These are phyloP conservation scores for Muscidifurax raptorellus DNA, from an alignment of 1,140 invertebrate species.

Conservation along the genomic window DNA sequence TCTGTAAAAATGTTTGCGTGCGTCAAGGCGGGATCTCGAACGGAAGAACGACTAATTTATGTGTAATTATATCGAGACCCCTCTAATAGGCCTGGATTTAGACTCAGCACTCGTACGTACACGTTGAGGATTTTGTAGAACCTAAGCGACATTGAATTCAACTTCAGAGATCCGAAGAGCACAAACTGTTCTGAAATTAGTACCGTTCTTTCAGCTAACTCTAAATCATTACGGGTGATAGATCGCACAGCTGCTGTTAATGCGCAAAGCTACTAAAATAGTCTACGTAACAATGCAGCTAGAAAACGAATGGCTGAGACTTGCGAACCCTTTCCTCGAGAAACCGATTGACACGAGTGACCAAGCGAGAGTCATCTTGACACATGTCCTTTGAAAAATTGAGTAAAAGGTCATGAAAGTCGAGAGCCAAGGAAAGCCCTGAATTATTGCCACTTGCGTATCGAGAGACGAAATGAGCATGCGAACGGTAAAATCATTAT, in stretches of 20 bases:
- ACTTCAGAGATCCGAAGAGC: conserved; percentile 35
- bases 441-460: neutral
- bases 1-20: no score
- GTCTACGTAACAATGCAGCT: conserved; percentile 65
- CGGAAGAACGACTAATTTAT: no score
- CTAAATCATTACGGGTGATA: conserved; percentile 74
- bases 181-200: conserved; percentile 48
- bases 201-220: conserved; percentile 64
- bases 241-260: conserved; percentile 72
- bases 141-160: conserved; percentile 5
- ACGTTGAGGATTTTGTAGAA: neutral
- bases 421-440: neutral
- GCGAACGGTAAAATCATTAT: neutral
- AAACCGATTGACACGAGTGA: conserved; percentile 3
- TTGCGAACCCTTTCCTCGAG: neutral
- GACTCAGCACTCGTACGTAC: neutral
- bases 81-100: neutral
- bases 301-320: neutral
- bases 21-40: no score
- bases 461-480: neutral
- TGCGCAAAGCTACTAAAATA: conserved; percentile 73
- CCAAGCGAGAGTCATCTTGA: neutral
- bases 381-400: neutral
- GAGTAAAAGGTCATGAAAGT: neutral
- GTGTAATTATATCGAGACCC: no score